A percentile compares a stretch with the other conserved stretches of the same genome.
phyloP scores from a whole-genome alignment of 2,113 vertebrate species.

The Aegotheles bennettii region DNA sequence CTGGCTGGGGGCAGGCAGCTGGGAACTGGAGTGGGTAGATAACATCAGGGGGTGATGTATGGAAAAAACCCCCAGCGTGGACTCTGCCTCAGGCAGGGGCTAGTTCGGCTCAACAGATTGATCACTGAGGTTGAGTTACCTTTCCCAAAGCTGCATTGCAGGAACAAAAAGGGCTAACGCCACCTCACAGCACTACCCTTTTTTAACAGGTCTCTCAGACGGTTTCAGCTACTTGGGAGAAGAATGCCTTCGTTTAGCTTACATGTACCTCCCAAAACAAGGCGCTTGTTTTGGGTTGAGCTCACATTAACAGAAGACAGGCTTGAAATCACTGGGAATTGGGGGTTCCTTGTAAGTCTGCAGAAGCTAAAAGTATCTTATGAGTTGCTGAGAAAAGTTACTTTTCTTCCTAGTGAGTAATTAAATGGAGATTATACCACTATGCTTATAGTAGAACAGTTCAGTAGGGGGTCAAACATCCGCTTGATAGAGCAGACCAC shows the following conservation, averaged over 20 bases:
- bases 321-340: not conserved
- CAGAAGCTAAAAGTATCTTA: not conserved
- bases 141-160: not conserved
- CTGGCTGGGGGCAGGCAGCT: not conserved
- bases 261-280: not conserved
- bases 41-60: too few species aligned
- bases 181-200: not conserved
- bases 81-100: not conserved
- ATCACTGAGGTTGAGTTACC: not conserved
- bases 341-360: not conserved
- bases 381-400: not conserved
- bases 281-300: not conserved
- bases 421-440: not conserved
- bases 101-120: not conserved
- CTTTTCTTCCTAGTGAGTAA: not conserved
- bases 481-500: not conserved
- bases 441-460: not conserved
- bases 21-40: rapidly evolving
- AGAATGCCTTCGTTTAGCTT: rapidly evolving
- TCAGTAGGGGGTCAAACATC: not conserved
- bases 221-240: not conserved
- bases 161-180: not conserved
- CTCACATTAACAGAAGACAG: not conserved
- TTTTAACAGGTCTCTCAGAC: not conserved
- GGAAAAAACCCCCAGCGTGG: not conserved